Evolutionary conservation across 2,888 invertebrate genomes (phyloP), one percentile per base, ranked within the genome.

Genomic region (Tetragnatha montana): DNA sequence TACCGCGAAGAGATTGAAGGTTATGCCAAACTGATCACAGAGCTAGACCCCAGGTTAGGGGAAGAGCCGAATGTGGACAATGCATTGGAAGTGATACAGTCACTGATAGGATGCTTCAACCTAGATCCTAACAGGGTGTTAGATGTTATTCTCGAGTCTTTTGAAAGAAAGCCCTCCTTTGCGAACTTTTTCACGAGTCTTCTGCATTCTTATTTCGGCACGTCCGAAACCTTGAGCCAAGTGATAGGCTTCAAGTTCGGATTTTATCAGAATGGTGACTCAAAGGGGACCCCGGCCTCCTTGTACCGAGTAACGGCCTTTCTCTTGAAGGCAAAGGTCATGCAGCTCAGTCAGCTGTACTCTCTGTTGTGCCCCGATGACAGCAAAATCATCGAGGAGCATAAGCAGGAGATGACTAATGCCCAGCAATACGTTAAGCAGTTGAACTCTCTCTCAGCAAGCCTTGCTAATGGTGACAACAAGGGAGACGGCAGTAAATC

Each of bases 1-100:
- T 97, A 99, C 93, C 95, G 99, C 85, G 99, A 99, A 94, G 99
- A 99, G 94, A 98, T 97, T 94, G 99, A 99, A 95, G 99, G 99
- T 8, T 99, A 98, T 94, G 97, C 99, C 1, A 99, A 99, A 94
- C 95, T 99, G 76, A 96, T 98, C 88, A 96, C 97, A 21, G 99
- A 99, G 94, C 94, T 99, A 90, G 97, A 97, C 95, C 97, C 97
- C 94, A 96, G 97, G 92, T 95, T 92, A 14, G 92, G 92, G 1
- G 87, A 84, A 19, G 84, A 86, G 22, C 83, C 91, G 17, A 91
- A 92, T 73, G 81, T 81, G 76, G 83, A 92, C 22, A 95, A 95
- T 91, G 95, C 97, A 92, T 95, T 98, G 93, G 97, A 98, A 94
- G 97, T 97, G 88, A 97, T 98, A 85, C 97, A 98, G 93, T 98